Percentiles rank a stretch among this genome's conserved stretches.
Conservation (phyloP, 2,797 vertebrate species). For the Spinibarbus caldwelli region DNA sequence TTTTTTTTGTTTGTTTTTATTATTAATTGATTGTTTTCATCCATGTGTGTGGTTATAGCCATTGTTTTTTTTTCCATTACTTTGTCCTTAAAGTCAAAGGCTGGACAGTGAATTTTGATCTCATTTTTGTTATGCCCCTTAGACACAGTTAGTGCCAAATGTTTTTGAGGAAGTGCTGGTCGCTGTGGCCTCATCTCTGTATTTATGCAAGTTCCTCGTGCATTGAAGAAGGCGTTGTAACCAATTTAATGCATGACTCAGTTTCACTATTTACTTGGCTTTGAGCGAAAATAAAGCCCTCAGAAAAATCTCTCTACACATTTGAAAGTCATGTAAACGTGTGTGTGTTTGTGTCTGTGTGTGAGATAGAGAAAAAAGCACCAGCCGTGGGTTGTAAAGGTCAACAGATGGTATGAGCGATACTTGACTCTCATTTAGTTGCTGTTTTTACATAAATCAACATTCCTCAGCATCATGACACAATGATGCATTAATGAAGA, state of each 20-base stretch:
- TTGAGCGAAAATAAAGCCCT: no score
- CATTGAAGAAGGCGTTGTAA: conserved; percentile 24
- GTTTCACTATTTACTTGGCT: conserved; percentile 29
- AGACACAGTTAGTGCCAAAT: background rate
- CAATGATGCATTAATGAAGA: conserved; percentile 26
- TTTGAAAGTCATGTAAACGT: conserved; percentile 3
- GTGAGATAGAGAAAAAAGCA: background rate
- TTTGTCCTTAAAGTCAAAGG: conserved; percentile 16
- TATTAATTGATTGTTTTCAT: background rate
- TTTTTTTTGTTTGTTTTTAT: background rate
- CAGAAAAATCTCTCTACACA: no score
- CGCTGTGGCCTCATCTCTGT: background rate
- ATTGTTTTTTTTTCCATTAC: conserved; percentile 6
- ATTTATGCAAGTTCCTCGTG: conserved; percentile 23
- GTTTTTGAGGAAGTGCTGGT: background rate
- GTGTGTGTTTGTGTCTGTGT: background rate
- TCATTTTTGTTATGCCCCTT: background rate
- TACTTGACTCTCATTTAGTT: conserved; percentile 28
- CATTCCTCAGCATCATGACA: conserved; percentile 3
- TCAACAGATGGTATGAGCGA: conserved; percentile 26
- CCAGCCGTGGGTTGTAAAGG: conserved; percentile 19
- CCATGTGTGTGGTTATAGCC: background rate
- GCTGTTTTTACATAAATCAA: conserved; percentile 40
- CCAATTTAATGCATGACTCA: conserved; percentile 51
- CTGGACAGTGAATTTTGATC: background rate